Evolutionary conservation across 2,113 vertebrate genomes (phyloP).

Genomic region (Mola mola): DNA sequence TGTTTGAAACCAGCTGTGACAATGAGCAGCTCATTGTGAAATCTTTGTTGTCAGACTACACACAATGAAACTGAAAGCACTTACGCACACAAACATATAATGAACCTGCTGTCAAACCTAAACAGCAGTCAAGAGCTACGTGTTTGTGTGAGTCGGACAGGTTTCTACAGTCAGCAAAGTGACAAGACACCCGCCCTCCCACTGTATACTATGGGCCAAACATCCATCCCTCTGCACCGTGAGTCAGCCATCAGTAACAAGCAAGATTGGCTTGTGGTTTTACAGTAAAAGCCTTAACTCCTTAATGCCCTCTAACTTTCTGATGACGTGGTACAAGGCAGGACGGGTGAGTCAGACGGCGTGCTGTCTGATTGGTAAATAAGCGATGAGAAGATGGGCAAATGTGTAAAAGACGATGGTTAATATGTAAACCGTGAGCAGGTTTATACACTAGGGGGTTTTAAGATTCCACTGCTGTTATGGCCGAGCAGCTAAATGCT

Average conservation of each 20-base stretch:
- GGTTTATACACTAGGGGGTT: slow-evolving; percentile 1
- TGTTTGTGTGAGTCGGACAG: neutral
- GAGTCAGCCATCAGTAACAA: slow-evolving; percentile 33
- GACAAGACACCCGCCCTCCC: neutral
- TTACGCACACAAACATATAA: neutral
- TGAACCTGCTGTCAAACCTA: slow-evolving; percentile 20
- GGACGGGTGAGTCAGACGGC: neutral
- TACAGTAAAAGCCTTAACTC: slow-evolving; percentile 43
- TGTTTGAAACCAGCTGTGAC: too few species aligned
- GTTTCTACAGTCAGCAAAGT: slow-evolving; percentile 35
- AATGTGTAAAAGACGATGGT: slow-evolving; percentile 33
- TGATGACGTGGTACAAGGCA: slow-evolving; percentile 6
- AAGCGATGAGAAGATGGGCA: slow-evolving; percentile 10
- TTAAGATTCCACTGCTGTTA: slow-evolving; percentile 39
- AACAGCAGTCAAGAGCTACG: slow-evolving; percentile 5
- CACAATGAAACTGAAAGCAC: too few species aligned
- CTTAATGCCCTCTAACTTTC: slow-evolving; percentile 18
- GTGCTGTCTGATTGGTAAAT: slow-evolving; percentile 14
- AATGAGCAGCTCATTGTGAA: too few species aligned
- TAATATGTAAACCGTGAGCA: slow-evolving; percentile 60
- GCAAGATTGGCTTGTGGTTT: slow-evolving; percentile 12
- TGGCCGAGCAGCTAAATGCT: neutral
- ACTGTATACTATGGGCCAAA: too few species aligned
- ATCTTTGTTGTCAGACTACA: too few species aligned
- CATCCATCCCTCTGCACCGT: neutral